Evolutionary conservation across 2,113 vertebrate species (phyloP), one percentile per base, ranked within the genome.

Genomic region (Puffinus mauretanicus): DNA sequence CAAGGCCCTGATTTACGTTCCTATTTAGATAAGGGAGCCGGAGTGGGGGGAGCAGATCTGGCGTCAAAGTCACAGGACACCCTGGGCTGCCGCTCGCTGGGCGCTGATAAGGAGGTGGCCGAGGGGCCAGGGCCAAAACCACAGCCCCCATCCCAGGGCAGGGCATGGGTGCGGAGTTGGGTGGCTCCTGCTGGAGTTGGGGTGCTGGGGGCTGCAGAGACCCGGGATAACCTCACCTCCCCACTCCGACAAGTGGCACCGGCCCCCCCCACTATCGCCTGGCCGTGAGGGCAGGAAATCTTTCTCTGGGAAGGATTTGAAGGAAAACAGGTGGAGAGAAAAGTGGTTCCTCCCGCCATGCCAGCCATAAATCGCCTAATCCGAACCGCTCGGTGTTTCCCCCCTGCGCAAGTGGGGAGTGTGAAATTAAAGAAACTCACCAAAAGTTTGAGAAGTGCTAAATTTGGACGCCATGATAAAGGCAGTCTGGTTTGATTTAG

Each of bases 1-100:
- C 99, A 98, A 95, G 89, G 93, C 94, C 98, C 93, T 99, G 99
- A 99, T 99, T 99, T 99, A 99, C 98, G 82, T 95, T 98, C 98
- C 98, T 99, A 99, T 99, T 99, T 99, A 99, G 99, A 99, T 99
- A 99, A 99, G 98, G 98, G 97, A 96, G 97, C 95, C 94, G 71
- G 98, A 97, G 97, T 97, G 97, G 98, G 98, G 98, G 98, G 98
- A 98, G 98, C 97, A 97, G 95, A 97, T 78, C 94, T 98, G 98
- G 98, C 98, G 98, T 98, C 98, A 98, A 98, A 98, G 98, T 99
- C 99, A 98, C 96, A 97, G 97, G 97, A 98, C 97, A 96, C 92
- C 96, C 98, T 81, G 78, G 98, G 98, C 98, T 98, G 98, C 98
- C 94, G 97, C 98, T 97, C 86, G 51, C 96, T 64, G 97, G 96